Evolutionary conservation across 2,113 vertebrate species (phyloP).

Genomic region (Setophaga kirtlandii): DNA sequence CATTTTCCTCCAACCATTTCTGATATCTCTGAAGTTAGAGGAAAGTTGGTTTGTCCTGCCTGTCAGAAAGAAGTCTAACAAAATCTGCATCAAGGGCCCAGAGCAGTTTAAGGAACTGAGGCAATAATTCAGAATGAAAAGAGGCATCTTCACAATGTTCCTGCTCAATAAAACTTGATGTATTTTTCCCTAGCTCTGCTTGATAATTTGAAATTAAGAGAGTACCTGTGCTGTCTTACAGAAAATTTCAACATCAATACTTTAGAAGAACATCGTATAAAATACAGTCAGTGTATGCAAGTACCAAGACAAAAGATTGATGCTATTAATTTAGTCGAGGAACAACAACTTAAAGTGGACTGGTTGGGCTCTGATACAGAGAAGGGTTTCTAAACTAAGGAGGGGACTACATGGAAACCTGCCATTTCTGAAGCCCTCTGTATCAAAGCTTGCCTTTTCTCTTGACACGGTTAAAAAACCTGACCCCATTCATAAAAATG

Average conservation of each 20-base stretch:
- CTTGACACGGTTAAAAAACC: not conserved
- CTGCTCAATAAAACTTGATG: not conserved
- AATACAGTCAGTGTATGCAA: not conserved
- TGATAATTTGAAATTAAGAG: constrained; percentile 24
- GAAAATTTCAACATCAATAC: not conserved
- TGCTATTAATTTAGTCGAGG: not conserved
- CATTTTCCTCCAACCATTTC: not conserved
- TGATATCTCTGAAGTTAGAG: not conserved
- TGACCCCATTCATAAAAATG: not conserved
- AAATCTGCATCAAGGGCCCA: not conserved
- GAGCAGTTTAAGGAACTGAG: not conserved
- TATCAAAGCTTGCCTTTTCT: not conserved
- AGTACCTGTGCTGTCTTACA: not conserved
- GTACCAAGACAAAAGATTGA: not conserved
- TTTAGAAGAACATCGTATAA: not conserved
- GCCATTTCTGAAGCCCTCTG: not conserved
- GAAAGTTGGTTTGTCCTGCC: not conserved
- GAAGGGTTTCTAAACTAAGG: not conserved
- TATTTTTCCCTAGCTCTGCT: not conserved
- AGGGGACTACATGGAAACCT: accelerated
- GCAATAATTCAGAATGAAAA: not conserved
- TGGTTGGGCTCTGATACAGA: not conserved
- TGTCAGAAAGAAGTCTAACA: not conserved
- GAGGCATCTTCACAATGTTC: not conserved
- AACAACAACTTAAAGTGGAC: not conserved